Evolutionary conservation across 53 echinoderm and acorn worm species (phyloP).

Genomic region (Stichopus horrens): DNA sequence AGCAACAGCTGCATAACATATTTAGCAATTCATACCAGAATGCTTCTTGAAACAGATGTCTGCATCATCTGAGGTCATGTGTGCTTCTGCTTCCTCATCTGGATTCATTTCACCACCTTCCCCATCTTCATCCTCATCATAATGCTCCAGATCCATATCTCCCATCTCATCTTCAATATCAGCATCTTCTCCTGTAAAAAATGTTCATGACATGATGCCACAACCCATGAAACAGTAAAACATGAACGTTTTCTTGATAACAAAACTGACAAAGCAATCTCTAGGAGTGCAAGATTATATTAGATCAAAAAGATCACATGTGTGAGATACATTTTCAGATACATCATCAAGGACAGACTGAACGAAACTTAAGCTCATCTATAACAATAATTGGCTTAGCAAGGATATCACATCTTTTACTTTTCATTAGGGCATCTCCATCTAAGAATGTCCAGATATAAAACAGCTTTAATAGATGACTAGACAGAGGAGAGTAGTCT

Average conservation of each 20-base stretch:
- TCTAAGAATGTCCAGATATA: no score
- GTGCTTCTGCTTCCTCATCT: constrained; percentile 56
- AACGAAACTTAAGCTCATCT: no score
- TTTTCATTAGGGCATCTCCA: no score
- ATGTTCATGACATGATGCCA: background rate
- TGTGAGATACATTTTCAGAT: no score
- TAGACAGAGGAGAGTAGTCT: no score
- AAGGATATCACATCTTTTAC: no score
- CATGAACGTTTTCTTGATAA: no score
- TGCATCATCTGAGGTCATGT: constrained; percentile 73
- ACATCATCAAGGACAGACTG: no score
- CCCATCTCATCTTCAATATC: constrained; percentile 54
- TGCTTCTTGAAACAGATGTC: constrained; percentile 75
- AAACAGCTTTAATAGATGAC: no score
- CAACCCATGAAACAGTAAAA: background rate
- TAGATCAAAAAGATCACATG: no score
- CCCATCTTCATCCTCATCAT: constrained; percentile 47
- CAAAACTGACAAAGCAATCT: background rate
- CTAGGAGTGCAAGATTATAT: background rate
- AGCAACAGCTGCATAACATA: no score
- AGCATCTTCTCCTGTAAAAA: constrained; percentile 5
- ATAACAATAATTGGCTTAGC: no score
- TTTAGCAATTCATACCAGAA: constrained; percentile 54
- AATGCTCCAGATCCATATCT: constrained; percentile 64
- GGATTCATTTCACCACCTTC: constrained; percentile 47